Percentiles rank a stretch among this genome's conserved stretches.
These are phyloP conservation scores for Catalaphyllia jardinei DNA, from an alignment of 64 coral and sea anemone genomes.

Conservation along the genomic window DNA sequence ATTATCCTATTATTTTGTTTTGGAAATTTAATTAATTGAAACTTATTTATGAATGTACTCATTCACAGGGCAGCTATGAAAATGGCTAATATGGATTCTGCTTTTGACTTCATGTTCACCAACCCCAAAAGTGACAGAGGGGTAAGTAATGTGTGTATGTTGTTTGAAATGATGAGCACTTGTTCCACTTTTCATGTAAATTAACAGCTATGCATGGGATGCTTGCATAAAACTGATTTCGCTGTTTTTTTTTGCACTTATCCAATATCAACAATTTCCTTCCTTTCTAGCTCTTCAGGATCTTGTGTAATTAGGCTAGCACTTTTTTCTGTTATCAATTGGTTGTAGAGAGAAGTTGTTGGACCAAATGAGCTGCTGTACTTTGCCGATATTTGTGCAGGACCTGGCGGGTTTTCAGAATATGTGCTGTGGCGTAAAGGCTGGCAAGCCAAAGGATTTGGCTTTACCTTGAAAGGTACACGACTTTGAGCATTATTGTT, in stretches of 20 bases:
- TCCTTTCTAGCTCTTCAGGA: too few relatives aligned
- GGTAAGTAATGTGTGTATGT: slow-evolving; percentile 22
- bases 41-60: background rate
- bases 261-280: too few relatives aligned
- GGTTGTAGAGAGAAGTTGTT: slow-evolving; percentile 72
- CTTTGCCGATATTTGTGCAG: slow-evolving; percentile 96
- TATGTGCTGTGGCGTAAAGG: slow-evolving; percentile 91
- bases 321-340: background rate
- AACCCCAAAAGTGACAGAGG: slow-evolving; percentile 75
- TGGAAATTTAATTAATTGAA: background rate
- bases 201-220: too few relatives aligned
- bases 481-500: too few relatives aligned
- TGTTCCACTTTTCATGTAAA: too few relatives aligned
- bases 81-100: slow-evolving; percentile 98
- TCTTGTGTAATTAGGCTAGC: too few relatives aligned
- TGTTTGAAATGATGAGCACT: too few relatives aligned
- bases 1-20: too few relatives aligned
- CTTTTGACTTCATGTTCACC: slow-evolving; percentile 99
- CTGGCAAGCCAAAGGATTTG: slow-evolving; percentile 93
- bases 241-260: too few relatives aligned
- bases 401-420: slow-evolving; percentile 94
- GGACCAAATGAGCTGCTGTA: slow-evolving; percentile 79
- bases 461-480: slow-evolving; percentile 89
- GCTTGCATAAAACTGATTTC: too few relatives aligned
- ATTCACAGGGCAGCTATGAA: slow-evolving; percentile 90